A percentile compares a stretch with the other conserved stretches of the same genome.
These are phyloP conservation scores for Aphelinus atriplicis DNA, from an alignment of 1,140 invertebrate species.

Conservation along the genomic window DNA sequence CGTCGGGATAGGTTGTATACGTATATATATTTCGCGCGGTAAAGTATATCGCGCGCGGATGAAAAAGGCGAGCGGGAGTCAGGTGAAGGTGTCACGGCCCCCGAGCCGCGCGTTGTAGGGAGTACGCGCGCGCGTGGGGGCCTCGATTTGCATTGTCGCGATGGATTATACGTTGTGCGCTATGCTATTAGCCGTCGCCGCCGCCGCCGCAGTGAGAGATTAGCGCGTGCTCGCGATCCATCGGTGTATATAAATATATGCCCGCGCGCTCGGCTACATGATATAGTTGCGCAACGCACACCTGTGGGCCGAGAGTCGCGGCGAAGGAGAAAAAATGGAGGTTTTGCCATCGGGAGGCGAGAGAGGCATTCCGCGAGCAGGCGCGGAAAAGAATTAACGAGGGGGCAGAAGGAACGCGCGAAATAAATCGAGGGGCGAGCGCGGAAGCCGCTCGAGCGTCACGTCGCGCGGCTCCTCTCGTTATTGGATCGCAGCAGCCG, in stretches of 20 bases:
- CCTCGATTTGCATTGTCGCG: not conserved
- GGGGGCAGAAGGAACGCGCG: conserved; percentile 16
- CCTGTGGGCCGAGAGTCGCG: not conserved
- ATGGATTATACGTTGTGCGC: too few relatives aligned
- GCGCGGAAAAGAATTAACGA: conserved; percentile 26
- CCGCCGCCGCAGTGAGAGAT: too few relatives aligned
- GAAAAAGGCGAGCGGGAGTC: too few relatives aligned
- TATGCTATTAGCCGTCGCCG: too few relatives aligned
- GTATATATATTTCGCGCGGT: too few relatives aligned
- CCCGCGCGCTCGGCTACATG: too few relatives aligned
- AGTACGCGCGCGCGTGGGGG: not conserved
- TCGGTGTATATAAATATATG: too few relatives aligned
- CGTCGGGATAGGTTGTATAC: not conserved
- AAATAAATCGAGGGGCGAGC: conserved; percentile 31
- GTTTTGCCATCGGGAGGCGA: not conserved
- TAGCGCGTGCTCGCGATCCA: too few relatives aligned
- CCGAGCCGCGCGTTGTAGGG: too few relatives aligned
- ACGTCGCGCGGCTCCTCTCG: conserved; percentile 17
- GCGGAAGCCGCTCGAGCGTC: conserved; percentile 24
- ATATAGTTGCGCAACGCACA: not conserved
- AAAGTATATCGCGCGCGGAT: not conserved
- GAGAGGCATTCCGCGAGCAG: not conserved
- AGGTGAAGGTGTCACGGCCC: conserved; percentile 1
- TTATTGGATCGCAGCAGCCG: conserved; percentile 6
- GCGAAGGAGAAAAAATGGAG: not conserved